Evolutionary conservation across 2,888 invertebrate genomes (phyloP).

Genomic region (Actias luna): DNA sequence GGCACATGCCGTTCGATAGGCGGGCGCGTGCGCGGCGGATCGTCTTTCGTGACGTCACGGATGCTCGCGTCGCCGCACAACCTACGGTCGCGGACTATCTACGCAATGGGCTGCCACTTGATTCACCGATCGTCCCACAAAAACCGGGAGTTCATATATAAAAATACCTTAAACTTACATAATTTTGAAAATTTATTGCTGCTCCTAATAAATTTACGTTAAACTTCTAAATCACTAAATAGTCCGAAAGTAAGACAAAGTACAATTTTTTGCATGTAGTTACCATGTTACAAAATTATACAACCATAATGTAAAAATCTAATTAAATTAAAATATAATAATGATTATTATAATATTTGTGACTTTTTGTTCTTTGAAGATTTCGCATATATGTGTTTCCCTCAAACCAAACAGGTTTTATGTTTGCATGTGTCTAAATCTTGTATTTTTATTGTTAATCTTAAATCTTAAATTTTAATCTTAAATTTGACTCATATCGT

Average conservation of each 20-base stretch:
- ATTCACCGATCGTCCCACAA: slow-evolving; percentile 28
- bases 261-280: background rate
- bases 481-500: no score
- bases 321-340: no score
- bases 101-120: slow-evolving; percentile 50
- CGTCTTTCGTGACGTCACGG: slow-evolving; percentile 65
- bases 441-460: no score
- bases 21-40: slow-evolving; percentile 71
- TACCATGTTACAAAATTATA: background rate
- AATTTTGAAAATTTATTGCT: background rate
- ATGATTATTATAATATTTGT: no score
- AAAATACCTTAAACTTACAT: background rate
- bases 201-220: background rate
- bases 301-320: no score
- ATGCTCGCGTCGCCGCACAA: slow-evolving; percentile 59
- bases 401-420: no score
- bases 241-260: background rate
- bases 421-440: no score
- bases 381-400: no score
- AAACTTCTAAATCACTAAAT: background rate
- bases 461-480: no score
- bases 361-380: no score
- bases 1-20: slow-evolving; percentile 79
- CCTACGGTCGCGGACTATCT: slow-evolving; percentile 49
- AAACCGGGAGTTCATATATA: background rate